phyloP scores from a whole-genome alignment of 2,797 vertebrate genomes.

The Iguana delicatissima region DNA sequence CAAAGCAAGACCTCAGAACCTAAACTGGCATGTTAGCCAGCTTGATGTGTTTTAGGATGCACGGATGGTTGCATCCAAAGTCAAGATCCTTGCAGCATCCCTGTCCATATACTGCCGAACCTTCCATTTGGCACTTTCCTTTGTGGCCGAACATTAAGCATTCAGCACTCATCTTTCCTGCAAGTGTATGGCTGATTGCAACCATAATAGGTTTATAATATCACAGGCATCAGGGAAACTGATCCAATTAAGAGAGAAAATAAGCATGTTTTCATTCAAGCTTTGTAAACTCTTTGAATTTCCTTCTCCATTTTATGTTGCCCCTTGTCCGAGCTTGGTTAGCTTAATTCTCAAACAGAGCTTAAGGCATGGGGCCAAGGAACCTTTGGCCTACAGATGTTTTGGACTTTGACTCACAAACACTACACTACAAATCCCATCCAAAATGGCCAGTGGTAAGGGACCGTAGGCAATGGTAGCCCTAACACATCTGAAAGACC shows the following conservation, averaged over 20 bases:
- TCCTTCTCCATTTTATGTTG: background rate
- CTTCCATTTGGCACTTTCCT: background rate
- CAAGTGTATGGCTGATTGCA: conserved; percentile 28
- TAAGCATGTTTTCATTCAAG: conserved; percentile 19
- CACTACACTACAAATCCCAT: background rate
- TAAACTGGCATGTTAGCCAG: background rate
- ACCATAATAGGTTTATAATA: conserved; percentile 45
- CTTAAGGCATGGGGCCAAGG: background rate
- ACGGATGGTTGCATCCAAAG: background rate
- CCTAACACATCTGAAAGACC: background rate
- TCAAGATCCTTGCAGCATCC: background rate
- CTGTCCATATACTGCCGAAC: background rate
- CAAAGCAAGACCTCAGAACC: background rate
- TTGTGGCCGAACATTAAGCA: conserved; percentile 15
- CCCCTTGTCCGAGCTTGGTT: background rate
- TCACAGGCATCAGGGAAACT: conserved; percentile 39
- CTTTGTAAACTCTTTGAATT: background rate
- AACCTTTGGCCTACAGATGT: background rate
- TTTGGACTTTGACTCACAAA: background rate
- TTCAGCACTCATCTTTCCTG: conserved; percentile 23
- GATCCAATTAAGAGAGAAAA: conserved; percentile 50
- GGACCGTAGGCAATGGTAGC: background rate
- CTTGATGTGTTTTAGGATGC: background rate
- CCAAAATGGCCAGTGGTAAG: background rate
- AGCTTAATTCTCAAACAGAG: background rate